Conservation (phyloP, 2,113 vertebrate genomes). For the Muntiacus muntjak region DNA sequence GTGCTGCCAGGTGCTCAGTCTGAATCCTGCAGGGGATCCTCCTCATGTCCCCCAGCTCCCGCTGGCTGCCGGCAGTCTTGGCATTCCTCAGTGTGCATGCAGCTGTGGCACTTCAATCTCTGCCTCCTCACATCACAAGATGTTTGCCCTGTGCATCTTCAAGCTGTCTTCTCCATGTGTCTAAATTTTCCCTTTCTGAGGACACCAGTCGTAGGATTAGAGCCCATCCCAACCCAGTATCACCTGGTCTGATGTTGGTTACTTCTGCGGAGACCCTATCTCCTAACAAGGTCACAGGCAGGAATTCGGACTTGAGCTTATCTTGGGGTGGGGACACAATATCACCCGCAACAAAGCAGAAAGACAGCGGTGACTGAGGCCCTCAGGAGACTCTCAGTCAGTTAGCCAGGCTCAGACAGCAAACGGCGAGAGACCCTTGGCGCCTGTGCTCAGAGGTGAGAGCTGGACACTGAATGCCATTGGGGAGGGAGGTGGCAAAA, state of each 20-base stretch:
- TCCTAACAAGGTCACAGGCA: background rate
- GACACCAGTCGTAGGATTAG: background rate
- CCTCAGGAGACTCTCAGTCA: accelerated
- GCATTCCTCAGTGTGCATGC: accelerated
- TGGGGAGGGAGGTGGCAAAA: accelerated
- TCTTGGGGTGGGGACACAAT: background rate
- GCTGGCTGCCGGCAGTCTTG: accelerated
- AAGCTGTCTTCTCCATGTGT: background rate
- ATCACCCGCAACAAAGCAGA: too few species aligned
- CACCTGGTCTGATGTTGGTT: background rate
- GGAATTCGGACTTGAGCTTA: background rate
- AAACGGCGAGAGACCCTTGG: background rate
- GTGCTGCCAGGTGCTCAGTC: accelerated
- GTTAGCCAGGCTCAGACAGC: background rate
- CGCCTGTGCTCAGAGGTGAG: background rate
- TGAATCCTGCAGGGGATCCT: accelerated
- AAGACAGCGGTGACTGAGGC: background rate
- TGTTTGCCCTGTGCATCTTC: background rate
- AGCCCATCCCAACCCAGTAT: too few species aligned
- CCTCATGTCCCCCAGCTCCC: accelerated
- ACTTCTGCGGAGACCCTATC: background rate
- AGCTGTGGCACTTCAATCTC: accelerated
- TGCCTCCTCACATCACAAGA: accelerated
- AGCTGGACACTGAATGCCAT: accelerated
- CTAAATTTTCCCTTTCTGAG: background rate